Percentiles rank a stretch among this genome's conserved stretches.
Evolutionary conservation across 2,888 invertebrate genomes (phyloP).

Genomic region (Cosmorhoe ocellata): DNA sequence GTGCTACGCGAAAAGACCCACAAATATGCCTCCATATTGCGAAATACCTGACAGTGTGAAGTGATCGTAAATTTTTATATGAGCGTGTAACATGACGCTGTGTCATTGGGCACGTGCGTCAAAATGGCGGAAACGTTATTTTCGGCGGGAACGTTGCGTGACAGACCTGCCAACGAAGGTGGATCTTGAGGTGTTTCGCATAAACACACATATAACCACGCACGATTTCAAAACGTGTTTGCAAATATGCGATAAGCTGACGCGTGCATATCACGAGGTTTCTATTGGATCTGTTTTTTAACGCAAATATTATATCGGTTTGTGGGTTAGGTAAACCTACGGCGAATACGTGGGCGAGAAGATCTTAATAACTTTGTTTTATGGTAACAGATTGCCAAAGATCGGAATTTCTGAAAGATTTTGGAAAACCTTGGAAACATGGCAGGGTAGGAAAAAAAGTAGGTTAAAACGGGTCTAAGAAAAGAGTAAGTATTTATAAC

Average conservation of each 20-base stretch:
- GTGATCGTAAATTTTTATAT: constrained; percentile 70
- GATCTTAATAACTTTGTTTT: no score
- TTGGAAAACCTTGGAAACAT: no score
- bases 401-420: no score
- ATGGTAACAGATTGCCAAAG: no score
- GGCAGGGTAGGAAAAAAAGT: no score
- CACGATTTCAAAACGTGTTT: constrained; percentile 60
- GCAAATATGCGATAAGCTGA: constrained; percentile 42
- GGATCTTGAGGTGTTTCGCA: constrained; percentile 41
- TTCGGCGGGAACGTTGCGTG: constrained; percentile 61
- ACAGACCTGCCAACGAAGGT: constrained; percentile 51
- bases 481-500: no score
- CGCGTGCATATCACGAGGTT: constrained; percentile 33
- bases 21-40: no score
- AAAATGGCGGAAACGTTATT: constrained; percentile 50
- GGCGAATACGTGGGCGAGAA: no score
- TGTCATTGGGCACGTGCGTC: constrained; percentile 50
- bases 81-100: constrained; percentile 56
- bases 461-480: no score
- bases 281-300: constrained; percentile 8
- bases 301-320: not conserved
- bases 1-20: not conserved
- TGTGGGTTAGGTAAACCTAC: not conserved
- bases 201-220: constrained; percentile 43
- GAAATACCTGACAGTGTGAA: constrained; percentile 1